Conservation (phyloP, 2,888 invertebrate genomes). For the Cepaea hortensis region DNA sequence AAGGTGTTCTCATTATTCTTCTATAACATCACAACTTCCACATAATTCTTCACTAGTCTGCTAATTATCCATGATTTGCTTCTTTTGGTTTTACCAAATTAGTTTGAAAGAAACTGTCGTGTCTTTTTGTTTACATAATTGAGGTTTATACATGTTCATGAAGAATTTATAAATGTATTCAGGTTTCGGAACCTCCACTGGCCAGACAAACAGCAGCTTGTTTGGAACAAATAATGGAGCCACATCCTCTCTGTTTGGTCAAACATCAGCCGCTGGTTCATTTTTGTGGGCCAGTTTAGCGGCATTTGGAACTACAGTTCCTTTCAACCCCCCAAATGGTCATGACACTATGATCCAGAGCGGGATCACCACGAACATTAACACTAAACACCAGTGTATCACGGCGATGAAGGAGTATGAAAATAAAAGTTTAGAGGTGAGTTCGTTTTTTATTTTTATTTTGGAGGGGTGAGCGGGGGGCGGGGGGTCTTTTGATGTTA, state of each 20-base stretch:
- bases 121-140: no score
- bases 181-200: conserved; percentile 57
- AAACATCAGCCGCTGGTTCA: conserved; percentile 38
- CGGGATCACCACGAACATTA: conserved; percentile 87
- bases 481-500: no score
- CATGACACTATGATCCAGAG: conserved; percentile 86
- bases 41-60: no score
- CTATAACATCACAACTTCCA: no score
- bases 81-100: no score
- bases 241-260: conserved; percentile 42
- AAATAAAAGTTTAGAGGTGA: conserved; percentile 57
- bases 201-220: conserved; percentile 33
- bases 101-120: no score
- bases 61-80: no score
- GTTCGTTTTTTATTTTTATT: conserved; percentile 73
- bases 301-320: conserved; percentile 78
- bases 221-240: conserved; percentile 41
- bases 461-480: no score
- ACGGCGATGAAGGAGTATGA: conserved; percentile 99
- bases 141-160: no score
- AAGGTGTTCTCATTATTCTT: no score
- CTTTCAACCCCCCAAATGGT: conserved; percentile 90
- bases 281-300: conserved; percentile 51
- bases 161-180: neutral
- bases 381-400: conserved; percentile 94